Evolutionary conservation across 2,113 vertebrate species (phyloP).

Genomic region (Hyperopisus bebe): DNA sequence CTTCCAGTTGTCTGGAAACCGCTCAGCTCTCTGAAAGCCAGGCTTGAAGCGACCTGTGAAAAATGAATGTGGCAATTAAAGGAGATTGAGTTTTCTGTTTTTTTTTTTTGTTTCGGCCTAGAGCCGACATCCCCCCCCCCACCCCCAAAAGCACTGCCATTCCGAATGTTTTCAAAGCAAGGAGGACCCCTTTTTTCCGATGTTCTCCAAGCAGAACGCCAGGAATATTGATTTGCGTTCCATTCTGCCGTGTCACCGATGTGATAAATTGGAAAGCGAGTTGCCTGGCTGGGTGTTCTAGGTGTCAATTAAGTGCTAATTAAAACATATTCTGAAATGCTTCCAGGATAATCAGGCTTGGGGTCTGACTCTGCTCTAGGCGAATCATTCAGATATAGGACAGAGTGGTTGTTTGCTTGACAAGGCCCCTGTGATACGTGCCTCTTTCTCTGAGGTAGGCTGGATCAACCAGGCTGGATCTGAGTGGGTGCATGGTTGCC

Average conservation of each 20-base stretch:
- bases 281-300: background rate
- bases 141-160: background rate
- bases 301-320: background rate
- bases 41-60: background rate
- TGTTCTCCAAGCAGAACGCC: background rate
- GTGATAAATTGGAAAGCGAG: background rate
- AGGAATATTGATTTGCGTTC: background rate
- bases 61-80: constrained; percentile 7
- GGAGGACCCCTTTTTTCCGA: background rate
- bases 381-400: background rate
- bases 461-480: background rate
- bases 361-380: background rate
- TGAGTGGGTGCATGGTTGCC: background rate
- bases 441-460: background rate
- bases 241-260: background rate
- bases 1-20: background rate
- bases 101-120: background rate
- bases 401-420: background rate
- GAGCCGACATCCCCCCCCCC: background rate
- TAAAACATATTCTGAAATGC: background rate
- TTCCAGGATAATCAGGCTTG: background rate
- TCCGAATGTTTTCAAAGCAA: background rate
- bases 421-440: background rate
- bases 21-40: background rate
- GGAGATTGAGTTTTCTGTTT: constrained; percentile 9